These are phyloP conservation scores for Ennomos fuscantarius DNA, from an alignment of 2,888 invertebrate genomes.

Conservation along the genomic window DNA sequence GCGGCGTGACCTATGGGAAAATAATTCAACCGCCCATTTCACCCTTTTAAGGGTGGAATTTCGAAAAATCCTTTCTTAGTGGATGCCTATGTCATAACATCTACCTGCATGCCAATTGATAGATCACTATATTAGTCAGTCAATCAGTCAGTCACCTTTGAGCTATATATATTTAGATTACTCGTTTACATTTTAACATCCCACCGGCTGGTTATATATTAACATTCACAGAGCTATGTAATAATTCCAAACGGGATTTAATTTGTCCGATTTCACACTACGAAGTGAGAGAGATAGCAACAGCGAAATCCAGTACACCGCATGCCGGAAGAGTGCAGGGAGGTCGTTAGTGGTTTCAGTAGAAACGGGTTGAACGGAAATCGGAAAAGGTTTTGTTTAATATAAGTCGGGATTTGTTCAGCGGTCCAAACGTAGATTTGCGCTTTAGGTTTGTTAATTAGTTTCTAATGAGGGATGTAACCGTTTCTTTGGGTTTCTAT, in stretches of 20 bases:
- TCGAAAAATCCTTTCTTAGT: no score
- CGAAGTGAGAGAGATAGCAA: slow-evolving; percentile 55
- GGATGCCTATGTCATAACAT: no score
- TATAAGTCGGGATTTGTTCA: slow-evolving; percentile 47
- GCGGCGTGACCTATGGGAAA: no score
- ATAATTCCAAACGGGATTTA: slow-evolving; percentile 90
- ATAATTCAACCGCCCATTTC: no score
- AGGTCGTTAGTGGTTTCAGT: slow-evolving; percentile 73
- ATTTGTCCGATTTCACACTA: slow-evolving; percentile 90
- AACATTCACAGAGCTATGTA: slow-evolving; percentile 89
- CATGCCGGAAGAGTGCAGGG: slow-evolving; percentile 9
- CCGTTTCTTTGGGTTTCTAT: slow-evolving; percentile 4
- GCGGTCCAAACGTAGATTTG: slow-evolving; percentile 45
- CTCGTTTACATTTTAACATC: slow-evolving; percentile 16
- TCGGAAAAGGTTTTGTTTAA: slow-evolving; percentile 47
- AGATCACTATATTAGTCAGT: no score
- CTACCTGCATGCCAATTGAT: no score
- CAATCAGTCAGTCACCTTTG: no score
- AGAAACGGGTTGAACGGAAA: slow-evolving; percentile 64
- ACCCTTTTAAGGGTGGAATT: no score
- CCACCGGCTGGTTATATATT: slow-evolving; percentile 83
- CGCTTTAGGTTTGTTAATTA: slow-evolving; percentile 37
- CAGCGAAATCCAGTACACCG: neutral
- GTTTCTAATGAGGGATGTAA: slow-evolving; percentile 33
- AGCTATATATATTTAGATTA: slow-evolving; percentile 13